phyloP scores from a whole-genome alignment of 2,113 vertebrate genomes.

The Caloenas nicobarica region DNA sequence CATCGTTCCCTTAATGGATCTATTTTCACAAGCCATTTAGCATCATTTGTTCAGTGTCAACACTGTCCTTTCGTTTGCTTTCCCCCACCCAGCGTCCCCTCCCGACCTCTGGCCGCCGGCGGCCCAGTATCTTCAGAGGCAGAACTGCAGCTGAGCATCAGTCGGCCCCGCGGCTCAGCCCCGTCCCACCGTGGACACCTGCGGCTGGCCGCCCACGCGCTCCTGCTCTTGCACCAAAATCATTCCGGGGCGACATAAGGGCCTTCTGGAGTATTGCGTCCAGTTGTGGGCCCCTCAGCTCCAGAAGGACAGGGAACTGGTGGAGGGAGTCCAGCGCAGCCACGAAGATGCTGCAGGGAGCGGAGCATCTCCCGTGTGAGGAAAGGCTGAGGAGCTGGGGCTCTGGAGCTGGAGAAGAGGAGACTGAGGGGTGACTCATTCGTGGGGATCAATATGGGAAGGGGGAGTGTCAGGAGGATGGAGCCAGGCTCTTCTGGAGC shows the following conservation, averaged over 20 bases:
- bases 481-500: no score
- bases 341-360: no score
- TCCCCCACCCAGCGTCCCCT: conserved; percentile 2
- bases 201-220: neutral
- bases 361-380: no score
- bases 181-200: neutral
- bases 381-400: no score
- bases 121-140: neutral
- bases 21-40: conserved; percentile 54
- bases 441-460: no score
- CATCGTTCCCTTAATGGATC: conserved; percentile 25
- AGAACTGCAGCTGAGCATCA: neutral
- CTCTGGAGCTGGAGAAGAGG: no score
- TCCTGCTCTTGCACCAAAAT: neutral
- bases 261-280: no score
- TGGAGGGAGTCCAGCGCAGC: no score
- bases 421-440: no score
- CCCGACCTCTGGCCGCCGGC: conserved; percentile 39
- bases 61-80: conserved; percentile 32
- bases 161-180: neutral
- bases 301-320: no score
- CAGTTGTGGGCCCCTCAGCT: no score
- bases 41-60: conserved; percentile 57
- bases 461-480: no score
- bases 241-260: neutral